Base-by-base conservation (phyloP, 2,888 invertebrate species). In the Embidobia sp. region DNA sequence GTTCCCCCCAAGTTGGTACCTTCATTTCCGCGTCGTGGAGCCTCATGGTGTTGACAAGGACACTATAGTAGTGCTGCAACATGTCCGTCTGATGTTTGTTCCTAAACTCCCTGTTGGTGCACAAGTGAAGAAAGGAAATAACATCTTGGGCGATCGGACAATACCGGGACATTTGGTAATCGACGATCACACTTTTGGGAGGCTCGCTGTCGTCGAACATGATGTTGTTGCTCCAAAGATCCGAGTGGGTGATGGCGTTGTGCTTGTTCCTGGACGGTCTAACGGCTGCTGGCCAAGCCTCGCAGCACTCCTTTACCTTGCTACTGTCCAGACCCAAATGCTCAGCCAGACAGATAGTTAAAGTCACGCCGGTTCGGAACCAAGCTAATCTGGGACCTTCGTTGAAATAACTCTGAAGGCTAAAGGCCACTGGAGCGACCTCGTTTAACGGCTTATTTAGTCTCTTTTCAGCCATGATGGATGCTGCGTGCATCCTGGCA, bases 121-220 rank as follows among this genome's bases (percentile, higher is more conserved):
- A 78, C 15, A 78, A 6, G 29, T 80, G 77, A 5, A 81, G 53
- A 16, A 79, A 69, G 26, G 64, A 33, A 2, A 77, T 77, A 8
- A 59, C 78, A 51, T 81, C 81, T 5, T 79, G 69, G 3, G 77
- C 78, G 1, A 79, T 48, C 1, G 82, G 57, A 11, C 74, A 69
- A 31, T 93, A 94, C 18, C 93, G 90, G 0, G 92, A 89, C 49
- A 94, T 90, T 87, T 95, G 95, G 82, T 93, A 95, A 86, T 95
- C 95, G 1, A 95, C 92, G 6, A 95, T 85, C 26, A 93, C 84
- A 79, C 94, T 93, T 19, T 92, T 91, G 1, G 92, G 89, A 0
- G 93, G 92, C 26, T 84, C 84, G 0, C 88, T 87, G 22, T 89
- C 81, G 11, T 88, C 85, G 59, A 93, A 93, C 89, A 93, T 90